Percentiles rank a stretch among this genome's conserved stretches.
phyloP scores from a whole-genome alignment of 2,888 invertebrate genomes.

The Drosophila emarginata region DNA sequence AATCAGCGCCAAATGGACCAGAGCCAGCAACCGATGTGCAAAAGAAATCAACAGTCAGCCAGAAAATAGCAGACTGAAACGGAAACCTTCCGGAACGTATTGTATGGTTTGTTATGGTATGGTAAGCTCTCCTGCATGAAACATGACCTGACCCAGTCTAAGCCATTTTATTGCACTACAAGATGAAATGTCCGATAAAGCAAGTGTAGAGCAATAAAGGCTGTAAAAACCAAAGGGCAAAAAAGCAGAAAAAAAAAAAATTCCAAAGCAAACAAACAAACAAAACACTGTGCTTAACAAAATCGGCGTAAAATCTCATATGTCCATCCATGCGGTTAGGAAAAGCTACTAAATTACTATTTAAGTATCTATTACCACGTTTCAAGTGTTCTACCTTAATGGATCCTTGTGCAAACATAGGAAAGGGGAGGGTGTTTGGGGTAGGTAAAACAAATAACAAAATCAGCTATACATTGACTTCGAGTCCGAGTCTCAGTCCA shows the following conservation, averaged over 20 bases:
- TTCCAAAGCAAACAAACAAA: neutral
- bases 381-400: conserved; percentile 65
- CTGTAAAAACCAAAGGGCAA: conserved; percentile 36
- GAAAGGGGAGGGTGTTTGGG: too few relatives aligned
- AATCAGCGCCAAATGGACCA: conserved; percentile 69
- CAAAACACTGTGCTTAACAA: conserved; percentile 46
- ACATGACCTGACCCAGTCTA: conserved; percentile 61
- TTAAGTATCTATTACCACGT: conserved; percentile 75
- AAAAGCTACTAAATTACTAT: conserved; percentile 75
- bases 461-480: conserved; percentile 21
- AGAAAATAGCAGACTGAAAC: conserved; percentile 23
- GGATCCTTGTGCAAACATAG: conserved; percentile 53
- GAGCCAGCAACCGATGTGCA: conserved; percentile 31
- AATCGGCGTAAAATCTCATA: conserved; percentile 71
- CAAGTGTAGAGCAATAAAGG: conserved; percentile 65
- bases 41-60: conserved; percentile 43
- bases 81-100: conserved; percentile 36
- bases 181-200: conserved; percentile 71
- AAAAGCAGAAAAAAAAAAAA: conserved; percentile 7
- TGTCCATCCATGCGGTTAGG: conserved; percentile 69
- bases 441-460: conserved; percentile 62
- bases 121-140: conserved; percentile 65
- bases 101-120: conserved; percentile 26
- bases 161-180: conserved; percentile 66
- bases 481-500: neutral